Conservation (phyloP, 2,113 vertebrate species). For the Gymnobelideus leadbeateri region DNA sequence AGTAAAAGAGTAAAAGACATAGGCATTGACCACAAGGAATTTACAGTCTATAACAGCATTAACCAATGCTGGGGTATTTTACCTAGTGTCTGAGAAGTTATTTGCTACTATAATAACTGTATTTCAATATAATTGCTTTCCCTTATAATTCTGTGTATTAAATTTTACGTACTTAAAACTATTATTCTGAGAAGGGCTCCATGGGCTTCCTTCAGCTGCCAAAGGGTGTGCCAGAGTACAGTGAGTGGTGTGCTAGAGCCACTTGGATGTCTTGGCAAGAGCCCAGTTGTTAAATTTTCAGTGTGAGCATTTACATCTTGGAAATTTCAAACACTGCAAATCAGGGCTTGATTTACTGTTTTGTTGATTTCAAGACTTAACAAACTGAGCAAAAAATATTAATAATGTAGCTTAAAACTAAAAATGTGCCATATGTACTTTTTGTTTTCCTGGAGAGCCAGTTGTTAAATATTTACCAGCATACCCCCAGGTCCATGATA, state of each 20-base stretch:
- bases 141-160: not conserved
- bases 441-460: not conserved
- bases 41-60: not conserved
- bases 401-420: not conserved
- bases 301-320: too few species aligned
- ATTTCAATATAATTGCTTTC: not conserved
- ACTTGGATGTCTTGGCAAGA: too few species aligned
- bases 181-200: not conserved
- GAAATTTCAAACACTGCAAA: not conserved
- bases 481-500: not conserved
- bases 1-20: slow-evolving; percentile 24
- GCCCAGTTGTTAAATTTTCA: too few species aligned
- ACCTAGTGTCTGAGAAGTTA: not conserved
- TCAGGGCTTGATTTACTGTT: not conserved
- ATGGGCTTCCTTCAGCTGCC: not conserved
- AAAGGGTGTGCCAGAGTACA: not conserved
- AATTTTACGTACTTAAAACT: not conserved
- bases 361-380: not conserved
- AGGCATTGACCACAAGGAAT: not conserved
- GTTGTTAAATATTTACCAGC: not conserved
- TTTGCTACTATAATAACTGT: not conserved
- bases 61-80: not conserved
- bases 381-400: not conserved
- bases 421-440: not conserved
- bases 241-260: too few species aligned